phyloP scores from a whole-genome alignment of 2,797 vertebrate genomes.

The Pipistrellus pipistrellus region DNA sequence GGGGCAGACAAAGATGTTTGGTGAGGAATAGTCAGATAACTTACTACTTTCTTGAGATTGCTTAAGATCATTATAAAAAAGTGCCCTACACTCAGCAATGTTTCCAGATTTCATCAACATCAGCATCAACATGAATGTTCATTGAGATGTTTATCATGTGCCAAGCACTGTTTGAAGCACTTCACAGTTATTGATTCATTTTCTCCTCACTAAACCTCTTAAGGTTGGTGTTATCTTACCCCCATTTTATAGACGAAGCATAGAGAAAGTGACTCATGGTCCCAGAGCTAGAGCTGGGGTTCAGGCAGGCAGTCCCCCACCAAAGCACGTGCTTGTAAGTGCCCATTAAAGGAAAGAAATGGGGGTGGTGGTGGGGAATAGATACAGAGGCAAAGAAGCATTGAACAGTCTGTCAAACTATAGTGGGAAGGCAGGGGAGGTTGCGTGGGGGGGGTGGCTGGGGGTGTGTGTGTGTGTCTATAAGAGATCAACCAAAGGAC shows the following conservation, averaged over 20 bases:
- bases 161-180: neutral
- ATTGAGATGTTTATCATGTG: rapidly evolving
- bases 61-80: neutral
- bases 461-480: too few species aligned
- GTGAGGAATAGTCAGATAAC: neutral
- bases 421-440: too few species aligned
- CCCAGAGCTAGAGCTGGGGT: neutral
- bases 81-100: neutral
- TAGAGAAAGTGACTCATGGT: neutral
- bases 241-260: neutral
- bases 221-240: neutral
- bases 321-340: neutral
- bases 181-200: neutral
- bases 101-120: neutral
- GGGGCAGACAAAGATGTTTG: neutral
- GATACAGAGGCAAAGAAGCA: too few species aligned
- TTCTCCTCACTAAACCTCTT: neutral
- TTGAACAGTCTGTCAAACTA: too few species aligned
- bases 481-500: too few species aligned
- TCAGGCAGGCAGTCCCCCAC: neutral
- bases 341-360: too few species aligned
- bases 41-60: neutral
- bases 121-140: neutral
- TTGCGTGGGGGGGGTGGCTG: too few species aligned
- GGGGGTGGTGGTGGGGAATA: too few species aligned